A percentile compares a stretch with the other conserved stretches of the same genome.
These are phyloP conservation scores for Tupaia chinensis DNA, from an alignment of 2,113 vertebrate species.

Conservation along the genomic window DNA sequence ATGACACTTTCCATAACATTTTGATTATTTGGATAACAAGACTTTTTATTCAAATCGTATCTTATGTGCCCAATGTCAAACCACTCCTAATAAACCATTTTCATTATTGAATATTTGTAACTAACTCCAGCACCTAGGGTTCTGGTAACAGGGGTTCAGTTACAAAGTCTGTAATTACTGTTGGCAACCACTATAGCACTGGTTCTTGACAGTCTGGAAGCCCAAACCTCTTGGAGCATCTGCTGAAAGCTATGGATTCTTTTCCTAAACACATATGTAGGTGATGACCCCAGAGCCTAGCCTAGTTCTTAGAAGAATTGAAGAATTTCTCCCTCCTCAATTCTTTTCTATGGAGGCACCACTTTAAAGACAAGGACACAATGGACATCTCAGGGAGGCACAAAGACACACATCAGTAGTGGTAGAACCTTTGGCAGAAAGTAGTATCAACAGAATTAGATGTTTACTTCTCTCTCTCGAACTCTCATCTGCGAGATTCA, in stretches of 20 bases:
- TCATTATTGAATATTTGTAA: constrained; percentile 9
- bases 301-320: neutral
- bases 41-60: constrained; percentile 4
- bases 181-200: neutral
- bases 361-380: neutral
- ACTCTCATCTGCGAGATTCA: neutral
- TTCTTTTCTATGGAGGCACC: neutral
- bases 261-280: neutral
- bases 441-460: neutral
- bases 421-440: neutral
- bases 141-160: neutral
- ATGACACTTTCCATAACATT: neutral
- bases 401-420: neutral
- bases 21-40: neutral
- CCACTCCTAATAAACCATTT: constrained; percentile 17
- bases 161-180: neutral
- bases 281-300: too few species aligned
- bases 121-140: neutral
- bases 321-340: neutral
- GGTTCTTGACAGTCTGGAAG: neutral
- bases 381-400: neutral
- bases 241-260: neutral
- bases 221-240: neutral
- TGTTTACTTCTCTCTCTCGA: neutral
- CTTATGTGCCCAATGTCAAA: neutral